Conservation (phyloP, 1,140 invertebrate species). For the Trichonephila clavata region DNA sequence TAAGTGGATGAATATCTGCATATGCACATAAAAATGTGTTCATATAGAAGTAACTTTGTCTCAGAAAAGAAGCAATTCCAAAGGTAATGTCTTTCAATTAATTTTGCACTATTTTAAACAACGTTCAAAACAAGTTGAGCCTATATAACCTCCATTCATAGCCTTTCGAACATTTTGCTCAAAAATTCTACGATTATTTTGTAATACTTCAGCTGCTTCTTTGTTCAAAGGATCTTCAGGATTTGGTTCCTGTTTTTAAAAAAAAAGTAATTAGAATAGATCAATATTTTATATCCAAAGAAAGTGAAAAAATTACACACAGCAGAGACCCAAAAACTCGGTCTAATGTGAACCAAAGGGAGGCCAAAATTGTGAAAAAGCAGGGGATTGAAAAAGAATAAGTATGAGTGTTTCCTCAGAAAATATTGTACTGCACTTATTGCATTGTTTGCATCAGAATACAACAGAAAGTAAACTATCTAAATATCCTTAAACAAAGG, state of each 20-base stretch:
- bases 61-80: conserved; percentile 49
- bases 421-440: too few species aligned
- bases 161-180: conserved; percentile 97
- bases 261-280: background rate
- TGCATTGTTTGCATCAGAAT: too few species aligned
- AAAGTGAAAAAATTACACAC: too few species aligned
- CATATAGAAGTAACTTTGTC: background rate
- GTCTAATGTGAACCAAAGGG: too few species aligned
- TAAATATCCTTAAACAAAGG: too few species aligned
- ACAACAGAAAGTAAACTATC: too few species aligned
- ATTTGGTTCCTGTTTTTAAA: conserved; percentile 92
- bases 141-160: conserved; percentile 96
- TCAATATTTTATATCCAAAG: too few species aligned
- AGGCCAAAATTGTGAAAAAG: too few species aligned
- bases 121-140: conserved; percentile 95
- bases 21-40: background rate
- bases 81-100: conserved; percentile 23
- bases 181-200: conserved; percentile 95
- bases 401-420: too few species aligned
- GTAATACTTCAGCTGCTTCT: conserved; percentile 98
- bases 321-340: too few species aligned
- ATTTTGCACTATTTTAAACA: conserved; percentile 93
- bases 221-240: conserved; percentile 99
- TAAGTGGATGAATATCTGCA: background rate
- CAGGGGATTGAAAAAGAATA: too few species aligned